Evolutionary conservation across 2,888 invertebrate genomes (phyloP).

Genomic region (Nomada fucata): DNA sequence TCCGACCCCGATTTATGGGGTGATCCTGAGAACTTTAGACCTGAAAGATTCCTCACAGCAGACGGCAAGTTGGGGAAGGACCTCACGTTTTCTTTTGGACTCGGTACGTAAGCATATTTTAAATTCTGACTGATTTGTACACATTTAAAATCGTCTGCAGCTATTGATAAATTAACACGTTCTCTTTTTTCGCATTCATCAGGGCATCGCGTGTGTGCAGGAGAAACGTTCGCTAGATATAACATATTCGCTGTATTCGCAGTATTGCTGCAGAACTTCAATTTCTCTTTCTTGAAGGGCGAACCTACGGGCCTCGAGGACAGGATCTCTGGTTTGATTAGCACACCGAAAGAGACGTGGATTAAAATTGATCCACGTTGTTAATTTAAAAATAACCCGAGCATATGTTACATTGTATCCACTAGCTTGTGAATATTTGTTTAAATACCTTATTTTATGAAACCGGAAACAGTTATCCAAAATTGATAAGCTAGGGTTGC

Average conservation of each 20-base stretch:
- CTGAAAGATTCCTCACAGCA: constrained; percentile 87
- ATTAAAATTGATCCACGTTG: constrained; percentile 84
- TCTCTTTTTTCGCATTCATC: constrained; percentile 50
- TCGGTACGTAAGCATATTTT: constrained; percentile 83
- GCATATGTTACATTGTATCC: not conserved
- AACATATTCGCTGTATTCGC: constrained; percentile 87
- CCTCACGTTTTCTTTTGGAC: constrained; percentile 88
- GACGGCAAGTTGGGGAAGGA: constrained; percentile 86
- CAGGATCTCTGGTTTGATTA: constrained; percentile 85
- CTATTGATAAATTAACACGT: not conserved
- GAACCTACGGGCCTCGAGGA: constrained; percentile 83
- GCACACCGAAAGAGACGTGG: constrained; percentile 87
- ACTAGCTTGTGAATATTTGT: not conserved
- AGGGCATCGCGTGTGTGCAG: constrained; percentile 89
- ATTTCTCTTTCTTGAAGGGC: constrained; percentile 85
- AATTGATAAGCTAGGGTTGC: no score
- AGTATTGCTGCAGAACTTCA: constrained; percentile 88
- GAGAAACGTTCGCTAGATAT: constrained; percentile 89
- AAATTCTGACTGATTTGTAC: no score
- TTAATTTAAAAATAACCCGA: not conserved
- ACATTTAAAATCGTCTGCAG: no score
- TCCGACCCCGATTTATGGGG: constrained; percentile 87
- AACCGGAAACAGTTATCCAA: not conserved
- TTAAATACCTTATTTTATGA: not conserved
- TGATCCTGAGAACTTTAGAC: constrained; percentile 88